Conservation (phyloP, 53 echinoderm and acorn worm genomes). For the Luidia sarsii region DNA sequence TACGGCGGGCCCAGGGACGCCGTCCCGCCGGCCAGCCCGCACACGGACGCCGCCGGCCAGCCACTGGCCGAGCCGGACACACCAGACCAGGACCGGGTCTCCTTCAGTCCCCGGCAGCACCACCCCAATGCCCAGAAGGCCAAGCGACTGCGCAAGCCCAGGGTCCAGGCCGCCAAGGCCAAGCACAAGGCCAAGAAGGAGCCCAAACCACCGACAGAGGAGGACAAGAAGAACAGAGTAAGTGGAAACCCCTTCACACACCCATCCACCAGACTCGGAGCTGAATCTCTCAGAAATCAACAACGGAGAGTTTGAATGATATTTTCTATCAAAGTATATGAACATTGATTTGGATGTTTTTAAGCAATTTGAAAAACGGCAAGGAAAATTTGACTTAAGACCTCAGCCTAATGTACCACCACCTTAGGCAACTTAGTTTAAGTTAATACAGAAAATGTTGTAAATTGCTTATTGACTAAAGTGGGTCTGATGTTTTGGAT, state of each 20-base stretch:
- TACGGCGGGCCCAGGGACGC: conserved; percentile 3
- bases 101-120: conserved; percentile 1
- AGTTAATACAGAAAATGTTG: too few relatives aligned
- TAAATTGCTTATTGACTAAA: too few relatives aligned
- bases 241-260: background rate
- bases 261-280: background rate
- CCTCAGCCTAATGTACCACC: too few relatives aligned
- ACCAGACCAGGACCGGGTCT: conserved; percentile 1
- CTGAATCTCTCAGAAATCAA: background rate
- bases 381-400: too few relatives aligned
- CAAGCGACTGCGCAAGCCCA: conserved; percentile 6
- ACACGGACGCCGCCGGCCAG: conserved; percentile 40
- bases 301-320: too few relatives aligned
- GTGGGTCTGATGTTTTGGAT: too few relatives aligned
- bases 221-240: conserved; percentile 50
- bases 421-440: too few relatives aligned
- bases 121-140: background rate
- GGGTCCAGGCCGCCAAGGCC: conserved; percentile 3
- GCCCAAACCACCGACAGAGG: conserved; percentile 45
- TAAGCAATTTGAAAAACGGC: too few relatives aligned
- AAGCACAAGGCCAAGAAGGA: conserved; percentile 30
- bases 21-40: conserved; percentile 4
- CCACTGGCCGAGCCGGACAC: conserved; percentile 44
- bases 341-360: too few relatives aligned
- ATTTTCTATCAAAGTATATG: too few relatives aligned